Evolutionary conservation across 2,113 vertebrate genomes (phyloP).

Genomic region (Lampris incognitus): DNA sequence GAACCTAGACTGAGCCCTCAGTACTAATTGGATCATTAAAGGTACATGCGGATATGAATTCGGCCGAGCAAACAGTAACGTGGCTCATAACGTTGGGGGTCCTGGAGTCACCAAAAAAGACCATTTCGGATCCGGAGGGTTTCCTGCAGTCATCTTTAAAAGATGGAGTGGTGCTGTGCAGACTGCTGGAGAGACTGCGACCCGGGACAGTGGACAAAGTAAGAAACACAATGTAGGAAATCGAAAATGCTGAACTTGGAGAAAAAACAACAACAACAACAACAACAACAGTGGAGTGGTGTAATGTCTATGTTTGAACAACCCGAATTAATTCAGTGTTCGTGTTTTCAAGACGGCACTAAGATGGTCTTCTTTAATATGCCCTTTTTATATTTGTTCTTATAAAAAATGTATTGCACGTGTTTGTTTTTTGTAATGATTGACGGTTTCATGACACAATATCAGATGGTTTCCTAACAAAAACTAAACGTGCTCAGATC

Average conservation of each 20-base stretch:
- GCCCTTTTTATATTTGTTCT: not conserved
- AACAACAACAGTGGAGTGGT: too few species aligned
- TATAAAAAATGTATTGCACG: not conserved
- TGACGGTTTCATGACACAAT: not conserved
- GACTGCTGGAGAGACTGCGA: conserved; percentile 90
- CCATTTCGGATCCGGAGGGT: conserved; percentile 90
- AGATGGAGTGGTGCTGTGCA: conserved; percentile 92
- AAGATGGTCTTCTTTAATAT: not conserved
- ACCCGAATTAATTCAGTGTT: too few species aligned
- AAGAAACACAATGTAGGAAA: conserved; percentile 42
- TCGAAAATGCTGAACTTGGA: not conserved
- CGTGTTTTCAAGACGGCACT: too few species aligned
- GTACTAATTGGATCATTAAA: too few species aligned
- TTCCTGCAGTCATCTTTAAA: conserved; percentile 90
- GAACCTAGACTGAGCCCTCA: not conserved
- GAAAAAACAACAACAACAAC: not conserved
- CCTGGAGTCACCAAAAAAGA: conserved; percentile 95
- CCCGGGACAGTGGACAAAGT: conserved; percentile 91
- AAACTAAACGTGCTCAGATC: not conserved
- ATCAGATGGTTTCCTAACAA: not conserved
- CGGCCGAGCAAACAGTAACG: conserved; percentile 94
- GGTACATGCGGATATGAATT: conserved; percentile 82
- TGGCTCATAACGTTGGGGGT: conserved; percentile 96
- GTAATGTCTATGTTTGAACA: too few species aligned
- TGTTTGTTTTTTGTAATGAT: not conserved